These are phyloP conservation scores for Pyrgus malvae DNA, from an alignment of 2,888 invertebrate genomes.

Conservation along the genomic window DNA sequence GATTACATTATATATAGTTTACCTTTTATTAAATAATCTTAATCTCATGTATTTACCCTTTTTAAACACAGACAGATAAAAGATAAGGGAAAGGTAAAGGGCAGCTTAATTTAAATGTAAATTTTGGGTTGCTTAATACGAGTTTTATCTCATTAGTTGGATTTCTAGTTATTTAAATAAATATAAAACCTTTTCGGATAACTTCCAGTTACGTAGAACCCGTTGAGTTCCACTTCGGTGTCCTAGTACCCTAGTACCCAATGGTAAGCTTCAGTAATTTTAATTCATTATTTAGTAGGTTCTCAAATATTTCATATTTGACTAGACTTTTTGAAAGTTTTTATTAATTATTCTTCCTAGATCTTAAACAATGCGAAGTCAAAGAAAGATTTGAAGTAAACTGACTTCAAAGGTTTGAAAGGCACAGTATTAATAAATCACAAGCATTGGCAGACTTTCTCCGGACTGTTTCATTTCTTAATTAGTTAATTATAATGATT, in stretches of 20 bases:
- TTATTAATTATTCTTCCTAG: slow-evolving; percentile 5
- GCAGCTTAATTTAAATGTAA: slow-evolving; percentile 9
- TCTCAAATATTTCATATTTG: too few species aligned
- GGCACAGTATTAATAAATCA: neutral
- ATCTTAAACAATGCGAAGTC: slow-evolving; percentile 6
- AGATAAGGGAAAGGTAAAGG: slow-evolving; percentile 7
- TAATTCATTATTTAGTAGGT: too few species aligned
- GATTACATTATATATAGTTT: too few species aligned
- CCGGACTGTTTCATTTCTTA: neutral
- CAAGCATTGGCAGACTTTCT: neutral
- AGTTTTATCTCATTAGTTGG: slow-evolving; percentile 2
- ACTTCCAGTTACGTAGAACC: too few species aligned
- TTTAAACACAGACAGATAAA: neutral
- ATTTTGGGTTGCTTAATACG: neutral
- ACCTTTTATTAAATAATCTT: slow-evolving; percentile 2
- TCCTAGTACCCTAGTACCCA: too few species aligned
- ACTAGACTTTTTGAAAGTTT: neutral
- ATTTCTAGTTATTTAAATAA: neutral
- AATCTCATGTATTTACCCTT: slow-evolving; percentile 8
- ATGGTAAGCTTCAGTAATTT: too few species aligned
- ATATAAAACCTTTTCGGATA: too few species aligned
- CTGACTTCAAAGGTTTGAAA: neutral
- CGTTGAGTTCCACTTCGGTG: too few species aligned
- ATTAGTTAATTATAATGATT: neutral
- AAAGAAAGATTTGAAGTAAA: slow-evolving; percentile 5